These are phyloP conservation scores for Noturus placidus DNA, from an alignment of 2,113 vertebrate species.

Conservation along the genomic window DNA sequence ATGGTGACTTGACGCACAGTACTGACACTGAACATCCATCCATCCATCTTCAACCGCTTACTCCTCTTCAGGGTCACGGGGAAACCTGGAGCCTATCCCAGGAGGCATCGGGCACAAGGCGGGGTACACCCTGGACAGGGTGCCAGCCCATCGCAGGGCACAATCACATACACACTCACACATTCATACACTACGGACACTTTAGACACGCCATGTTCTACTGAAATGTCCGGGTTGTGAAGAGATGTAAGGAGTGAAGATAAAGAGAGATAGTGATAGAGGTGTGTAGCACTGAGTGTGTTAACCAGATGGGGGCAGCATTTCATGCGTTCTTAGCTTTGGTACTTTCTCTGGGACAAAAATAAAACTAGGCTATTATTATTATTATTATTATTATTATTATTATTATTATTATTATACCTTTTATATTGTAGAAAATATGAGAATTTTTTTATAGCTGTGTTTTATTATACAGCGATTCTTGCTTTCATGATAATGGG, in stretches of 20 bases:
- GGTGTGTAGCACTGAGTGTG: background rate
- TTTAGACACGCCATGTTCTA: no score
- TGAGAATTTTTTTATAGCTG: background rate
- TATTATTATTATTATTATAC: background rate
- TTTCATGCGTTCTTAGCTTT: slow-evolving; percentile 37
- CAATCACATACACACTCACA: no score
- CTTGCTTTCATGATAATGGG: background rate
- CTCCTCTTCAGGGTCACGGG: no score
- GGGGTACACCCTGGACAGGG: no score
- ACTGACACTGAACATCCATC: background rate
- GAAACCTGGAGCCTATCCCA: no score
- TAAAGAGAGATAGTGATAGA: background rate
- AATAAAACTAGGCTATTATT: no score
- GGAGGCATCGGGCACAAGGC: no score
- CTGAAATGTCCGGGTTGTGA: background rate
- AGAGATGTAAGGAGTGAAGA: background rate
- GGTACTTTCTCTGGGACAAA: background rate
- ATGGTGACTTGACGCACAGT: background rate
- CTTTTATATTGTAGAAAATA: background rate
- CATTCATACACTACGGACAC: no score
- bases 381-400: no score
- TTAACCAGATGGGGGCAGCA: slow-evolving; percentile 71
- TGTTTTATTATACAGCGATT: background rate
- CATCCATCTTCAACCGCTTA: no score
- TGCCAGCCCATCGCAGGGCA: no score